Evolutionary conservation across 2,113 vertebrate species (phyloP).

Genomic region (Coryphaenoides rupestris): DNA sequence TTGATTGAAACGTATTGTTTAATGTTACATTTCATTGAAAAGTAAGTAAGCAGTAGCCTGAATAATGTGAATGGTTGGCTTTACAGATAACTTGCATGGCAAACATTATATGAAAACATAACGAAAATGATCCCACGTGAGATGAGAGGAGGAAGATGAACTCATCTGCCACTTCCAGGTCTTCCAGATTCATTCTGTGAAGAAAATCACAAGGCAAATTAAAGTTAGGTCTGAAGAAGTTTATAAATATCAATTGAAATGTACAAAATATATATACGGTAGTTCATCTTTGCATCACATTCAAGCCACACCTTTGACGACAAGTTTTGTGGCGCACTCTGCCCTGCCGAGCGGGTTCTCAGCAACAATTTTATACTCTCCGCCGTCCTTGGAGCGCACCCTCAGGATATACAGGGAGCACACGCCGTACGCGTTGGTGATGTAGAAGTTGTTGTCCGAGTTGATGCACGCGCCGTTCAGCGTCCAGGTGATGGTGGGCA

Average conservation of each 20-base stretch:
- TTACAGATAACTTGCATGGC: too few relatives aligned
- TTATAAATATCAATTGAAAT: not conserved
- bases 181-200: slow-evolving; percentile 40
- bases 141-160: too few relatives aligned
- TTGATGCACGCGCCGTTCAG: slow-evolving; percentile 77
- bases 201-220: slow-evolving; percentile 9
- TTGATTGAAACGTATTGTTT: too few relatives aligned
- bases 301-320: slow-evolving; percentile 74
- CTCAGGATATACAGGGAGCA: slow-evolving; percentile 80
- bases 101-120: too few relatives aligned
- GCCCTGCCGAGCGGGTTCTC: slow-evolving; percentile 76
- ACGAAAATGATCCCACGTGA: too few relatives aligned
- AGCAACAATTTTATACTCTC: slow-evolving; percentile 79
- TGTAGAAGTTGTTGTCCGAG: slow-evolving; percentile 68
- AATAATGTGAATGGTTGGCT: too few relatives aligned
- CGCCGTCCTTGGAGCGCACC: slow-evolving; percentile 70
- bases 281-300: too few relatives aligned
- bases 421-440: slow-evolving; percentile 81
- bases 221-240: slow-evolving; percentile 9
- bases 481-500: slow-evolving; percentile 81
- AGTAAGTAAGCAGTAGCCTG: too few relatives aligned
- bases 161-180: not conserved
- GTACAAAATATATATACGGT: too few relatives aligned
- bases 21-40: too few relatives aligned
- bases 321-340: slow-evolving; percentile 73